These are phyloP conservation scores for Microcebus ravelobensis DNA, from an alignment of 2,113 vertebrate genomes.

Conservation along the genomic window DNA sequence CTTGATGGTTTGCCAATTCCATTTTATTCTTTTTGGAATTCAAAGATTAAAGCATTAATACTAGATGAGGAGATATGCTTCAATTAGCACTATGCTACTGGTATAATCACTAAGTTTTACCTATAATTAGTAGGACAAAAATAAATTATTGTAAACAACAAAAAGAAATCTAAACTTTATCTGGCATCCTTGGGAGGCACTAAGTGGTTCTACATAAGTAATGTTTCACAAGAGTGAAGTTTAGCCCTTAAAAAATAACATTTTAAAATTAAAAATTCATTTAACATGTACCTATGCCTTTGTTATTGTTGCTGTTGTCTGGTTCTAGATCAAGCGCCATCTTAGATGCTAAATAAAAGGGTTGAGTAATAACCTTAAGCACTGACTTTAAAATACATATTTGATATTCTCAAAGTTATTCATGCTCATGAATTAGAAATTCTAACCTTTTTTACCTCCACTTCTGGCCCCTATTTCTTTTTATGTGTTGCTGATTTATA, in stretches of 20 bases:
- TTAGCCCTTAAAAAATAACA: background rate
- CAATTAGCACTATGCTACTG: background rate
- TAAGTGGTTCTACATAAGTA: background rate
- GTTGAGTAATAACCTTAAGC: background rate
- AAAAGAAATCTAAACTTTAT: background rate
- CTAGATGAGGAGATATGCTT: background rate
- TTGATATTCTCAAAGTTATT: background rate
- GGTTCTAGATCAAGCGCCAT: background rate
- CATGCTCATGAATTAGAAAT: background rate
- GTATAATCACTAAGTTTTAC: background rate
- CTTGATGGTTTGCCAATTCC: background rate
- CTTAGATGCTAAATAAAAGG: background rate
- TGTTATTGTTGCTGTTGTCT: background rate
- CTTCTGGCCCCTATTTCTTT: background rate
- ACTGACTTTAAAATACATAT: background rate
- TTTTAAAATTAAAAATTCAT: background rate
- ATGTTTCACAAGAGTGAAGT: background rate
- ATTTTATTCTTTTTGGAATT: background rate
- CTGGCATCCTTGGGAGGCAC: background rate
- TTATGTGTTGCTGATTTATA: background rate
- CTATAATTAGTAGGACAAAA: background rate
- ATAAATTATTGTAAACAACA: background rate
- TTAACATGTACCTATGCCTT: background rate
- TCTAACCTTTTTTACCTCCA: background rate
- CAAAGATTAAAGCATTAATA: constrained; percentile 10